Conservation (phyloP, 2,113 vertebrate genomes). For the Quiscalus mexicanus region DNA sequence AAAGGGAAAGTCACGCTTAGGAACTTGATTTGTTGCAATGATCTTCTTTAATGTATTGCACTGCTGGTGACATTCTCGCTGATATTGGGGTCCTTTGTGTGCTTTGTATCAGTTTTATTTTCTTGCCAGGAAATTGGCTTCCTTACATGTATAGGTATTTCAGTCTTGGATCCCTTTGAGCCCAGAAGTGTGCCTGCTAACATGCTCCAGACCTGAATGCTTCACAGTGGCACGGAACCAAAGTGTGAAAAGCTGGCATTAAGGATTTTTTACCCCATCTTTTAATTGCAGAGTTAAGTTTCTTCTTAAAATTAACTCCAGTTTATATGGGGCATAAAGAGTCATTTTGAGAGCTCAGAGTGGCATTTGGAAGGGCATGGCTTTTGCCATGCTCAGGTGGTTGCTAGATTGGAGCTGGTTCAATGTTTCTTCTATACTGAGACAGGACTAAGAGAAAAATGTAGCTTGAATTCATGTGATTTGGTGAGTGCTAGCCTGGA, state of each 20-base stretch:
- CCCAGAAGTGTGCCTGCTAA: neutral
- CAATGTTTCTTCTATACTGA: neutral
- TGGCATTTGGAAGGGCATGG: neutral
- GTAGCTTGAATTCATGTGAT: neutral
- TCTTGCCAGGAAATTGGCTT: constrained; percentile 26
- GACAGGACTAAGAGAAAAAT: neutral
- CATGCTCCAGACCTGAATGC: neutral
- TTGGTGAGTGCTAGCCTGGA: neutral
- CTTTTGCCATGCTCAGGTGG: neutral
- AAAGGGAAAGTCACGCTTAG: constrained; percentile 58
- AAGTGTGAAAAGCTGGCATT: neutral
- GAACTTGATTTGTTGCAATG: constrained; percentile 52
- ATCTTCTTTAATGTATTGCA: constrained; percentile 16
- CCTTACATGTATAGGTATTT: neutral
- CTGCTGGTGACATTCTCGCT: neutral
- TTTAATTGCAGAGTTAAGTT: neutral
- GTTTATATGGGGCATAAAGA: neutral
- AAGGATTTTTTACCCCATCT: neutral
- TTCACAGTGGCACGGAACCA: neutral
- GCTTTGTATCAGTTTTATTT: constrained; percentile 44
- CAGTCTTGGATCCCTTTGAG: neutral
- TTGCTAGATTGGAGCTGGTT: neutral
- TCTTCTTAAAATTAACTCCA: neutral
- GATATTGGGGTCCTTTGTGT: constrained; percentile 31
- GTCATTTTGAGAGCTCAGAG: neutral